A percentile compares a stretch with the other conserved stretches of the same genome.
These are phyloP conservation scores for Tribolium freemani DNA, from an alignment of 2,888 invertebrate genomes.

Conservation along the genomic window DNA sequence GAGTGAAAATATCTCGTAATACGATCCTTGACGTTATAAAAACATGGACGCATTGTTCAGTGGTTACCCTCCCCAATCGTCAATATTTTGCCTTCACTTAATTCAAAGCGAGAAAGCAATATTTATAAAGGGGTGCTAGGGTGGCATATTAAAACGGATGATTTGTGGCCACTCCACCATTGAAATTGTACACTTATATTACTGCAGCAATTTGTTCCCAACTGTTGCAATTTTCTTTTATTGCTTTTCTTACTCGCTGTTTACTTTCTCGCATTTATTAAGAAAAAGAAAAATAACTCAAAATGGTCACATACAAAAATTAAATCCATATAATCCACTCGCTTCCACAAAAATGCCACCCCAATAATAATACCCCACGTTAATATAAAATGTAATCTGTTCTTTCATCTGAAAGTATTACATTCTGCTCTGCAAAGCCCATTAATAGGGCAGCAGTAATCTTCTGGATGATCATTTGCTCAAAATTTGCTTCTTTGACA, in stretches of 20 bases:
- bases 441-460: background rate
- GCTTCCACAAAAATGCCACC: background rate
- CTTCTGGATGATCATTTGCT: no score
- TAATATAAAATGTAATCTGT: background rate
- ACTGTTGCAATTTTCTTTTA: background rate
- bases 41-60: constrained; percentile 9
- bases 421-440: background rate
- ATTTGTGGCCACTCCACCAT: constrained; percentile 59
- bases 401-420: background rate
- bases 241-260: background rate
- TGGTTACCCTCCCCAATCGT: constrained; percentile 11
- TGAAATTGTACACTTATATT: constrained; percentile 45
- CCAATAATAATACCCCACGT: background rate
- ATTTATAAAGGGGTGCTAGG: constrained; percentile 52
- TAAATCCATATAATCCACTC: background rate
- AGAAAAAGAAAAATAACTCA: background rate
- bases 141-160: constrained; percentile 58
- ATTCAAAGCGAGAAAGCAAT: constrained; percentile 38
- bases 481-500: no score
- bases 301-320: background rate
- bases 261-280: background rate
- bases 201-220: constrained; percentile 16
- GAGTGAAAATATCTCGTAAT: background rate
- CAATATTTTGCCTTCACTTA: constrained; percentile 26
- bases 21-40: background rate